Percentiles rank a stretch among this genome's conserved stretches.
phyloP scores from a whole-genome alignment of 2,797 vertebrate genomes.

The Pseudotriccus pelzelni region DNA sequence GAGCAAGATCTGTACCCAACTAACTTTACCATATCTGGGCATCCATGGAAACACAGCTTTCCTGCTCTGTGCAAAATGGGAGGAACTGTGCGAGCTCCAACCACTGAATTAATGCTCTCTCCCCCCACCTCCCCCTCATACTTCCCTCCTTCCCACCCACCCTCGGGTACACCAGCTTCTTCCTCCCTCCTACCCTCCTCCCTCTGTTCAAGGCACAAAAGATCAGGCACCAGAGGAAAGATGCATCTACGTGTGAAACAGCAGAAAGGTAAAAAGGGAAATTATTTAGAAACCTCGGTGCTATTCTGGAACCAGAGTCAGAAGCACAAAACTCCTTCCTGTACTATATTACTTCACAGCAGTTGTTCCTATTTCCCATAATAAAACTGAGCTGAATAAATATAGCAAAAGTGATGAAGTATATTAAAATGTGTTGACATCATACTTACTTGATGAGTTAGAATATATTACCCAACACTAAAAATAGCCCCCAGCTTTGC shows the following conservation, averaged over 20 bases:
- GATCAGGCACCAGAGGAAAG: neutral
- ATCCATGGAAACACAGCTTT: neutral
- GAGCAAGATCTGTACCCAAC: neutral
- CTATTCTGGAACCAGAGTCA: neutral
- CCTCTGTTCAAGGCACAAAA: neutral
- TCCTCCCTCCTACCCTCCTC: neutral
- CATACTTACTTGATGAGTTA: conserved; percentile 62
- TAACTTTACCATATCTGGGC: conserved; percentile 62
- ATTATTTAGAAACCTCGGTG: neutral
- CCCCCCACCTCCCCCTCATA: neutral
- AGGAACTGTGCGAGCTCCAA: neutral
- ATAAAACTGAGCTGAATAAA: conserved; percentile 43
- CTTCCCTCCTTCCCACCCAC: neutral
- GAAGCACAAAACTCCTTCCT: neutral
- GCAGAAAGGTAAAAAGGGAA: neutral
- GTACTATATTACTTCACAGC: neutral
- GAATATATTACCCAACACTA: conserved; percentile 66
- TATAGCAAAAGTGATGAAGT: conserved; percentile 62
- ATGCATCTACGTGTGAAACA: neutral
- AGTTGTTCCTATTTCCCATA: conserved; percentile 13
- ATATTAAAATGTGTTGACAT: conserved; percentile 76
- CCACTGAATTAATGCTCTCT: neutral
- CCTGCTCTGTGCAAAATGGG: neutral
- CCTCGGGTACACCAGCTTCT: neutral
- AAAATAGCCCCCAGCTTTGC: conserved; percentile 70